Evolutionary conservation across 2,888 invertebrate genomes (phyloP), one percentile per base, ranked within the genome.

Genomic region (Trilocha varians): DNA sequence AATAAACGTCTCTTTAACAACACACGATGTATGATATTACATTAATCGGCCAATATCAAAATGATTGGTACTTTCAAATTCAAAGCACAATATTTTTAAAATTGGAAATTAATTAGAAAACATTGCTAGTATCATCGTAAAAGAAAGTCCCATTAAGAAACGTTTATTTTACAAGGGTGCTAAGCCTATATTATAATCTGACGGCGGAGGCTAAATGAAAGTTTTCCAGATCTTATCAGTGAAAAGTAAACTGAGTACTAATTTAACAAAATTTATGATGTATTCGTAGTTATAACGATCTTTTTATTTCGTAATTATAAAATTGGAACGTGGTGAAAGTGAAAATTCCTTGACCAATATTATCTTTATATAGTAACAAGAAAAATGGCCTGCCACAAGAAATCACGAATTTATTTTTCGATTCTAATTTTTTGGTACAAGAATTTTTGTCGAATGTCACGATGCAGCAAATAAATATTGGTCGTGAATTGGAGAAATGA

Each of bases 401-500:
- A 61, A 66, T 65, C 67, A 68, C 70, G 59, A 65, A 68, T 78
- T 77, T 73, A 72, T 74, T 72, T 66, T 66, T 66, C 62, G 61
- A 72, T 71, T 72, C 68, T 64, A 76, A 73, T 73, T 72, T 78
- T 78, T 78, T 73, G 66, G 69, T 69, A 66, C 68, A 73, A 68
- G 73, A 77, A 72, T 79, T 80, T 78, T 78, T 77, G 68, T 70
- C 64, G 63, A 67, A 63, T 74, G 76, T 73, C 79, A 75, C 66
- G 75, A 70, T 78, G 79, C 78, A 79, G 73, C 78, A 74, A 75
- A 82, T 83, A 78, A 78, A 82, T 78, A 79, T 82, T 66, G 68
- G 68, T 65, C 61, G 73, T 77, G 78, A 79, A 79, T 80, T 68
- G 72, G 69, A 75, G 75, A 78, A 73, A 73, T 77, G 71, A 72